Evolutionary conservation across 2,888 invertebrate genomes (phyloP), one percentile per base, ranked within the genome.

Genomic region (Leptopilina drosophilae): DNA sequence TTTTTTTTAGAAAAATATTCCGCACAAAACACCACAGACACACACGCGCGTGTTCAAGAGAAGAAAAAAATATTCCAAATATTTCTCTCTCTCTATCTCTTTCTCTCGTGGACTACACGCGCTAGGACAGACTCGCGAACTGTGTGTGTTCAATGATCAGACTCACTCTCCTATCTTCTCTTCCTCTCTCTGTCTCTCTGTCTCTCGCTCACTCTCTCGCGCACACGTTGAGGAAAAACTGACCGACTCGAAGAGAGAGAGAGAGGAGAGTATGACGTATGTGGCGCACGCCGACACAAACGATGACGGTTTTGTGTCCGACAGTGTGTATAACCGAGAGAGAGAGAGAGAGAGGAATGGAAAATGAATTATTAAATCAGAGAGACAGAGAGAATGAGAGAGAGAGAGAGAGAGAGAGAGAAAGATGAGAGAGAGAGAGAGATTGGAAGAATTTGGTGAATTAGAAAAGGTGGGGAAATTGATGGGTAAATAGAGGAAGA

Each of bases 41-140:
- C 8, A 42, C 42, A 7, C 42, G 42, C 42, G 7, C 42, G 42
- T 3, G 2, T 33, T 33, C 3, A 33, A 33, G 4, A 5, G 1
- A 46, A 49, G 1, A 9, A 49, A 49, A 49, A 49, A 49, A 49
- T 49, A 49, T 49, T 12, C 9, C 49, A 49, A 49, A 11, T 49
- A 9, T 49, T 49, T 12, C 49, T 49, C 9, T 20, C 11, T 49
- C 49, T 49, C 49, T 49, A 0, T 49, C 49, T 49, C 9, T 49
- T 11, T 49, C 11, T 49, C 49, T 49, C 78, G 80, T 79, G 67
- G 83, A 64, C 77, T 78, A 75, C 81, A 77, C 82, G 80, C 84
- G 76, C 82, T 78, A 79, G 78, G 77, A 40, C 77, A 80, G 81
- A 81, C 80, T 82, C 80, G 82, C 81, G 82, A 80, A 81, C 82